A percentile compares a stretch with the other conserved stretches of the same genome.
Evolutionary conservation across 2,888 invertebrate species (phyloP).

Genomic region (Drosophila peninsularis): DNA sequence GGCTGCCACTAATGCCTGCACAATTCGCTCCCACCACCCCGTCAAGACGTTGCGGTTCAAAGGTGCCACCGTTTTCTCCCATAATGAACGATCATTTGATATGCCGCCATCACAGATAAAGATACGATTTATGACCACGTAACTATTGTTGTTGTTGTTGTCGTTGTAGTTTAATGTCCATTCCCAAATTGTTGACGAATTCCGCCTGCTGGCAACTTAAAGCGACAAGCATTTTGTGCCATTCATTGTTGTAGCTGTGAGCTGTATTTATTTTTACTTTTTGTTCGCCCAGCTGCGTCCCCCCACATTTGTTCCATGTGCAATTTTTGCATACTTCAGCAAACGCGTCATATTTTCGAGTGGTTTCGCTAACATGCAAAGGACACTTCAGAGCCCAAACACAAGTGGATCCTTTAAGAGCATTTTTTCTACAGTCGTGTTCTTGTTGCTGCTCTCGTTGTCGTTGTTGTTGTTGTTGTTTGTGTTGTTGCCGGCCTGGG

Average conservation of each 20-base stretch:
- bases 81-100: slow-evolving; percentile 67
- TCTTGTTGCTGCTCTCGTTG: slow-evolving; percentile 22
- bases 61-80: slow-evolving; percentile 67
- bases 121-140: slow-evolving; percentile 50
- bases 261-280: slow-evolving; percentile 10
- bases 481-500: slow-evolving; percentile 53
- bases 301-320: slow-evolving; percentile 76
- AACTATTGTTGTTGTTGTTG: slow-evolving; percentile 32
- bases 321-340: slow-evolving; percentile 84
- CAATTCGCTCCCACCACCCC: slow-evolving; percentile 8
- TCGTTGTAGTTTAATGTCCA: slow-evolving; percentile 44
- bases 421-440: slow-evolving; percentile 70
- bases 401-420: slow-evolving; percentile 83
- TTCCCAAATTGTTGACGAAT: slow-evolving; percentile 50
- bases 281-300: slow-evolving; percentile 48
- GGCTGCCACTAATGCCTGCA: slow-evolving; percentile 20
- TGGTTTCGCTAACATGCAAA: slow-evolving; percentile 84
- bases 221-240: slow-evolving; percentile 56
- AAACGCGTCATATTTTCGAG: slow-evolving; percentile 84
- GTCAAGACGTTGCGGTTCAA: slow-evolving; percentile 63
- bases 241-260: slow-evolving; percentile 35
- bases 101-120: slow-evolving; percentile 54
- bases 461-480: slow-evolving; percentile 13
- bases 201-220: slow-evolving; percentile 42
- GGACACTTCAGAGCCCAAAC: slow-evolving; percentile 81